A percentile compares a stretch with the other conserved stretches of the same genome.
Evolutionary conservation across 2,888 invertebrate genomes (phyloP).

Genomic region (Athetis lepigone): DNA sequence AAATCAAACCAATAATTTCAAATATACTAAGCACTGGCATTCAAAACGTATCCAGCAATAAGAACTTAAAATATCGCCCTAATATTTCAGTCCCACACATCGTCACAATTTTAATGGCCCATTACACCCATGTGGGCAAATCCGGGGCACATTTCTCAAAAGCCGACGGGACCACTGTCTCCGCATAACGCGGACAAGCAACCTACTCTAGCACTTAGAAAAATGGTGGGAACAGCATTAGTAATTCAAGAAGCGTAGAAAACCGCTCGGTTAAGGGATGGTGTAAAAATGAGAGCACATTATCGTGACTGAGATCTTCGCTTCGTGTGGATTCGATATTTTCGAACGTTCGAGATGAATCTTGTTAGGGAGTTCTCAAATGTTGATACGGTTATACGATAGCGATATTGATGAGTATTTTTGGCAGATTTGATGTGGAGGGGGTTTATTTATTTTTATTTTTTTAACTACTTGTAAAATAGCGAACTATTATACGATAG

Average conservation of each 20-base stretch:
- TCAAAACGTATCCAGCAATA: not conserved
- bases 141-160: constrained; percentile 38
- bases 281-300: constrained; percentile 60
- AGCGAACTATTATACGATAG: too few species aligned
- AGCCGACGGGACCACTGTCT: constrained; percentile 11
- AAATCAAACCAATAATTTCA: not conserved
- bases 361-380: constrained; percentile 11
- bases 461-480: too few species aligned
- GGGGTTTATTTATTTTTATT: too few species aligned
- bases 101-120: constrained; percentile 43
- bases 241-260: constrained; percentile 53
- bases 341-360: constrained; percentile 34
- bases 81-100: constrained; percentile 26
- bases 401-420: not conserved
- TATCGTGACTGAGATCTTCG: constrained; percentile 44
- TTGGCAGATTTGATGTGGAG: not conserved
- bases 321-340: constrained; percentile 39
- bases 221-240: constrained; percentile 57
- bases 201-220: constrained; percentile 43
- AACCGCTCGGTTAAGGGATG: constrained; percentile 55
- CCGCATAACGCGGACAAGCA: constrained; percentile 39
- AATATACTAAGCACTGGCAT: not conserved
- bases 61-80: constrained; percentile 17
- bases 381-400: not conserved
- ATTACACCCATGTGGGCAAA: constrained; percentile 33